These are phyloP conservation scores for Acleris literana DNA, from an alignment of 2,888 invertebrate genomes.

Conservation along the genomic window DNA sequence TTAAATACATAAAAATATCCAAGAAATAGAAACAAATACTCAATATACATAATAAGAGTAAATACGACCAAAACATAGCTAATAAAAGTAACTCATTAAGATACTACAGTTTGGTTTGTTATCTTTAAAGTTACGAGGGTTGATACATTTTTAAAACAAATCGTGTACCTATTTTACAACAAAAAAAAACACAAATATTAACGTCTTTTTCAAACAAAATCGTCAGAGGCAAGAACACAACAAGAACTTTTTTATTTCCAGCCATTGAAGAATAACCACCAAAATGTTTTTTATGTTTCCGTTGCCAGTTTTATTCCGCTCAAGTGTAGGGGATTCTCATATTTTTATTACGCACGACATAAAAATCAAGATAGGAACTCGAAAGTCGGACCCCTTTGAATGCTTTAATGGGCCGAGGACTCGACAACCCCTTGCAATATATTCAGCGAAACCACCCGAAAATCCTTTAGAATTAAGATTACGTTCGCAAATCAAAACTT, in stretches of 20 bases:
- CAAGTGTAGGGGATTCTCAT: slow-evolving; percentile 67
- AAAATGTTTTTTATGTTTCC: slow-evolving; percentile 71
- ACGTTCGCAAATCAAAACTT: slow-evolving; percentile 25
- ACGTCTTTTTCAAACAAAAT: too few relatives aligned
- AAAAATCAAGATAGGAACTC: slow-evolving; percentile 67
- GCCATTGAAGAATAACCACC: slow-evolving; percentile 51
- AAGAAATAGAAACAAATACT: too few relatives aligned
- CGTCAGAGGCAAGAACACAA: slow-evolving; percentile 1
- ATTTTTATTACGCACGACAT: slow-evolving; percentile 73
- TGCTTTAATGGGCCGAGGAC: slow-evolving; percentile 54
- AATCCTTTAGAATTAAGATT: slow-evolving; percentile 23
- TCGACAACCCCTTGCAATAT: slow-evolving; percentile 38
- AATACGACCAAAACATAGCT: too few relatives aligned
- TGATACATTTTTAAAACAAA: too few relatives aligned
- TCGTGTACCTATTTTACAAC: too few relatives aligned
- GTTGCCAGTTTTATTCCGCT: slow-evolving; percentile 69
- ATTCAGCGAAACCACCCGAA: slow-evolving; percentile 11
- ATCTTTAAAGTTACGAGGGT: too few relatives aligned
- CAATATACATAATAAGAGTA: too few relatives aligned
- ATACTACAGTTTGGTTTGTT: too few relatives aligned
- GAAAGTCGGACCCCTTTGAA: slow-evolving; percentile 50
- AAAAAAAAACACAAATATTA: too few relatives aligned
- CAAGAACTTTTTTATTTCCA: slow-evolving; percentile 40
- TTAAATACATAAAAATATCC: too few relatives aligned
- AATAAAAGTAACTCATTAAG: too few relatives aligned